Evolutionary conservation across 1,140 invertebrate genomes (phyloP), one percentile per base, ranked within the genome.

Genomic region (Drosophila sucinea): DNA sequence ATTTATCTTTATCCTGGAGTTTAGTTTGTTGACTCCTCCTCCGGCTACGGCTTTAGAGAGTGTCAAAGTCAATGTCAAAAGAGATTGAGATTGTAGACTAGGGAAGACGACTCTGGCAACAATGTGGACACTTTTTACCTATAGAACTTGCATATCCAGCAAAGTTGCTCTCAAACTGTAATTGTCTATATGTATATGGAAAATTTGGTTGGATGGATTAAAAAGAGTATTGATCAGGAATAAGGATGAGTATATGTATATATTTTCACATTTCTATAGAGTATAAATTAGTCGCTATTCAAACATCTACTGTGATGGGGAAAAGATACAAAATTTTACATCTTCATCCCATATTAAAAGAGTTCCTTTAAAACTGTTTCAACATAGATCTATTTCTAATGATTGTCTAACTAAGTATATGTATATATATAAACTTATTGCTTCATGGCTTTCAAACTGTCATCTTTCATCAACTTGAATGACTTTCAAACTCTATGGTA

Each of bases 1-100:
- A 51, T 51, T 51, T 51, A 51, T 51, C 25, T 27, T 78, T 74
- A 78, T 82, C 61, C 79, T 81, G 67, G 44, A 47, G 17, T 51
- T 54, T 41, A 58, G 62, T 71, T 61, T 61, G 74, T 67, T 61
- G 67, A 70, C 74, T 61, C 6, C 6, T 23, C 29, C 6, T 7
- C 61, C 35, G 7, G 7, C 0, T 35, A 2, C 5, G 33, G 7
- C 8, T 35, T 1, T 35, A 6, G 33, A 56, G 56, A 77, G 74
- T 77, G 66, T 77, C 73, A 70, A 70, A 70, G 73, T 70, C 74
- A 78, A 71, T 71, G 74, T 77, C 75, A 47, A 54, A 23, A n/a
- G 29, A 1, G 5, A 63, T 27, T 25, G 27, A 27, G 41, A 51
- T 51, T 51, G 23, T 7, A 61, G 25, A 55, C 54, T 70, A 23